Evolutionary conservation across 2,888 invertebrate species (phyloP).

Genomic region (Aradus depressus): DNA sequence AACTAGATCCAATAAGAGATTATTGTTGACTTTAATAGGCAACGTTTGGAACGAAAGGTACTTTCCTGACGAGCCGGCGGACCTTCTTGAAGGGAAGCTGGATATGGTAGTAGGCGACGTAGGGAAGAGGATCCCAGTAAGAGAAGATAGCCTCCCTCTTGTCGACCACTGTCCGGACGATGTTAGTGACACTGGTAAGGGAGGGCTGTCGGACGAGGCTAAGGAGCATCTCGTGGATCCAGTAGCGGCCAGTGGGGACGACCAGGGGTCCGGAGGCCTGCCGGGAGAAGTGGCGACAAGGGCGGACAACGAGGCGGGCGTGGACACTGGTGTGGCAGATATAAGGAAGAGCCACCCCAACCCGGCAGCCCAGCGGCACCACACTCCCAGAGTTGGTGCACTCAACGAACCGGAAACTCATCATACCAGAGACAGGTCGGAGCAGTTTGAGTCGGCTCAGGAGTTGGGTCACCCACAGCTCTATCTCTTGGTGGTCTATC

Average conservation of each 20-base stretch:
- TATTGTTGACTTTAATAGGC: too few relatives aligned
- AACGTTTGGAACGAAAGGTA: too few relatives aligned
- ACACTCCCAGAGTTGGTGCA: constrained; percentile 48
- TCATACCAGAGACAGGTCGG: constrained; percentile 61
- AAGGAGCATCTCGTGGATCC: constrained; percentile 48
- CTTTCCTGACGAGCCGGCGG: constrained; percentile 39
- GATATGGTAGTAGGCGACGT: constrained; percentile 74
- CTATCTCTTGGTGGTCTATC: constrained; percentile 50
- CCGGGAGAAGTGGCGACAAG: constrained; percentile 49
- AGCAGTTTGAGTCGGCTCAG: constrained; percentile 52
- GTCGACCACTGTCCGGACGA: constrained; percentile 58
- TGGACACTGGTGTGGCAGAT: constrained; percentile 63
- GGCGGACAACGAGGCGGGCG: constrained; percentile 50
- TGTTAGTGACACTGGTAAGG: constrained; percentile 44
- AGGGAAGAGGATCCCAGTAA: constrained; percentile 76
- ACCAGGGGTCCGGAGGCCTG: constrained; percentile 44
- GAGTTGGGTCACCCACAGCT: constrained; percentile 60
- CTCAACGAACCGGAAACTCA: constrained; percentile 63
- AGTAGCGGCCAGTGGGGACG: constrained; percentile 43
- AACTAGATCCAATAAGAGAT: too few relatives aligned
- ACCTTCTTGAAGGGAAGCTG: constrained; percentile 56
- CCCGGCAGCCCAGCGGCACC: constrained; percentile 55
- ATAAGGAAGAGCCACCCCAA: constrained; percentile 70
- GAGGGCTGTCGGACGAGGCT: constrained; percentile 41
- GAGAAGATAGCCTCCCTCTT: constrained; percentile 69